These are phyloP conservation scores for Castor canadensis DNA, from an alignment of 2,113 vertebrate species.

Conservation along the genomic window DNA sequence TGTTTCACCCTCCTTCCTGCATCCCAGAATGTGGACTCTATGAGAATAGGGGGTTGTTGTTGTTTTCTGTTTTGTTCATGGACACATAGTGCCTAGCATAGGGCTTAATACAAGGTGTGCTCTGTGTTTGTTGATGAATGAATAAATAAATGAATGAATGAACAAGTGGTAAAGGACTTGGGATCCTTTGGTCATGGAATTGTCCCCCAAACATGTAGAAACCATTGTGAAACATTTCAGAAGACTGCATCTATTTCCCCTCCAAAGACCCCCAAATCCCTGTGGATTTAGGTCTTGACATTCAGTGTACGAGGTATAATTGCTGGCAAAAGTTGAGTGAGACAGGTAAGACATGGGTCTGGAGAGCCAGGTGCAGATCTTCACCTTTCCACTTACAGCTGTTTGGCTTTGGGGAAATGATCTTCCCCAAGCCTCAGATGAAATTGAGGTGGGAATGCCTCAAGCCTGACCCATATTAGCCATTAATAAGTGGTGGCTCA, in stretches of 20 bases:
- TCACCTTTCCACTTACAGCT: background rate
- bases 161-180: background rate
- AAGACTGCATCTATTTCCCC: background rate
- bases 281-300: background rate
- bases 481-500: background rate
- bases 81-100: background rate
- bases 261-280: background rate
- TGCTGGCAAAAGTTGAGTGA: slow-evolving; percentile 11
- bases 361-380: background rate
- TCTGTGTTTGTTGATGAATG: background rate
- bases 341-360: background rate
- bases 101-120: background rate
- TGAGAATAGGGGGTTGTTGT: background rate
- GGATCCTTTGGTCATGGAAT: background rate
- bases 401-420: background rate
- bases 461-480: background rate
- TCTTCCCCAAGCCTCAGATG: slow-evolving; percentile 3
- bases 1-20: background rate
- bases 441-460: background rate
- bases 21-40: background rate
- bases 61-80: background rate
- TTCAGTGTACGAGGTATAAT: background rate
- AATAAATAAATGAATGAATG: background rate
- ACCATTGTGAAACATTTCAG: background rate
- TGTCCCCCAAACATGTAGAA: background rate